A percentile compares a stretch with the other conserved stretches of the same genome.
These are phyloP conservation scores for Uropsilus gracilis DNA, from an alignment of 2,113 vertebrate genomes.

Conservation along the genomic window DNA sequence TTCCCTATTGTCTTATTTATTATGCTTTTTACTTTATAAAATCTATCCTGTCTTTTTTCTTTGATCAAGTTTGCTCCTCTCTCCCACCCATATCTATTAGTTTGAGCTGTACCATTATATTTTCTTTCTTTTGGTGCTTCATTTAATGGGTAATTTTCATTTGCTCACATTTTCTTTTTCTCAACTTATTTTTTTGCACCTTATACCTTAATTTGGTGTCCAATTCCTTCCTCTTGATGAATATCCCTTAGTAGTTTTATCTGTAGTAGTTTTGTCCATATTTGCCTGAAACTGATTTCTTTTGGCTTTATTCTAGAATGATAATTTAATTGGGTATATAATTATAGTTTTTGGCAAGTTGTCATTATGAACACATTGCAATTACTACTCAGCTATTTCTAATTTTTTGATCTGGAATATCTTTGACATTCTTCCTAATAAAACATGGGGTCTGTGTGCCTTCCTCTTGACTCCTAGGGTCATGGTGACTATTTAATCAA, in stretches of 20 bases:
- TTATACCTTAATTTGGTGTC: neutral
- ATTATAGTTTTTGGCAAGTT: neutral
- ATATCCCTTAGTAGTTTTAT: neutral
- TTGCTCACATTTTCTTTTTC: neutral
- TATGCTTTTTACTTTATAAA: neutral
- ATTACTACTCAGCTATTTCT: neutral
- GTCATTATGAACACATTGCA: neutral
- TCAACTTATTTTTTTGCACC: neutral
- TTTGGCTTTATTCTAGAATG: neutral
- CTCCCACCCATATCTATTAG: neutral
- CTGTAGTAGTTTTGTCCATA: neutral
- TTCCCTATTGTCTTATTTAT: neutral
- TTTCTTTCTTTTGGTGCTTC: neutral
- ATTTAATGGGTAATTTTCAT: neutral
- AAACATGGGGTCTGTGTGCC: neutral
- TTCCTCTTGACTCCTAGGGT: neutral
- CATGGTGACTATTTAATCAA: neutral
- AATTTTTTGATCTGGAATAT: neutral
- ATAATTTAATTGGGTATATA: constrained; percentile 48
- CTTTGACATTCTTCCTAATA: neutral
- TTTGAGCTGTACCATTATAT: neutral
- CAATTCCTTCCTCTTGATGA: neutral
- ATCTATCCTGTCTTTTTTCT: neutral
- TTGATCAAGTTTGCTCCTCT: neutral
- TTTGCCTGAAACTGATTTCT: neutral